Evolutionary conservation across 2,113 vertebrate genomes (phyloP).

Genomic region (Microcebus lehilahytsara): DNA sequence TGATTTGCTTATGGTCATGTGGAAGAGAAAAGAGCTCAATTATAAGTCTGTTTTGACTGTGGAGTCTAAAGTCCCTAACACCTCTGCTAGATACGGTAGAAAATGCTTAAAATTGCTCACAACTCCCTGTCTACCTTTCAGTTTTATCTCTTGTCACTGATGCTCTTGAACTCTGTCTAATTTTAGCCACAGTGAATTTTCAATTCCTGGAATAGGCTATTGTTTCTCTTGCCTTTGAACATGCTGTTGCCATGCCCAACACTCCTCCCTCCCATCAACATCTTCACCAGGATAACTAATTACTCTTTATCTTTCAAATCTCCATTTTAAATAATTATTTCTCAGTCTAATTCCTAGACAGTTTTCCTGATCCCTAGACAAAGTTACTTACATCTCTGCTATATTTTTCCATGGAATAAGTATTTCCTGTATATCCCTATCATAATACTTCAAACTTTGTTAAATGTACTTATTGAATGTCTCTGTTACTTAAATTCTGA

Average conservation of each 20-base stretch:
- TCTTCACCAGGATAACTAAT: neutral
- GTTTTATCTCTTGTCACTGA: neutral
- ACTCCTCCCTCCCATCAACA: neutral
- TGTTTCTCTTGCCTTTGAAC: neutral
- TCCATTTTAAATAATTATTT: neutral
- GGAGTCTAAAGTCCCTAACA: neutral
- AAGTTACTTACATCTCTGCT: neutral
- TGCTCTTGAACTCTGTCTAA: neutral
- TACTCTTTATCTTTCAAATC: neutral
- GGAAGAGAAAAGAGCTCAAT: neutral
- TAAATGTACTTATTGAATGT: neutral
- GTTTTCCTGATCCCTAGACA: neutral
- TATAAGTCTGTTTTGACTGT: neutral
- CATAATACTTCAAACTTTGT: neutral
- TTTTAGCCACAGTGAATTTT: neutral
- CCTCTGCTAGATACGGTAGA: neutral
- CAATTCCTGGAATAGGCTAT: neutral
- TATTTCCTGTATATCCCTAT: neutral
- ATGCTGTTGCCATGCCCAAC: neutral
- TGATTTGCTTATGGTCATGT: neutral
- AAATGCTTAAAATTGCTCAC: neutral
- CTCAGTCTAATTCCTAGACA: neutral
- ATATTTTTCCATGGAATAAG: neutral
- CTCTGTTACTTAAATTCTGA: constrained; percentile 3
- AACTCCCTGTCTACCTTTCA: neutral